Evolutionary conservation across 2,888 invertebrate species (phyloP).

Genomic region (Sminthurides aquaticus): DNA sequence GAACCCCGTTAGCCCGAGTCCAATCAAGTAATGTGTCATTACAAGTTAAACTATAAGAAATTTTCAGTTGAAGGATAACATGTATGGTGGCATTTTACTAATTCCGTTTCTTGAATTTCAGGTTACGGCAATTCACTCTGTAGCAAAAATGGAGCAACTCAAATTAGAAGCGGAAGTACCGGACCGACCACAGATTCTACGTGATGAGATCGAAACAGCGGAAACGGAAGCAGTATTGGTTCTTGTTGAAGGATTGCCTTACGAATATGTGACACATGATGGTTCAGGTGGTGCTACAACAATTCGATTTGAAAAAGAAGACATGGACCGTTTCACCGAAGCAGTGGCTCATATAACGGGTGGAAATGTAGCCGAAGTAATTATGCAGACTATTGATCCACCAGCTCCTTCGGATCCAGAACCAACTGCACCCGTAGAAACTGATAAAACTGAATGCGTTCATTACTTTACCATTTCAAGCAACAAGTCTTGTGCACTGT

Average conservation of each 20-base stretch:
- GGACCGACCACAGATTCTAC: not conserved
- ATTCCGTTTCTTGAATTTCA: too few relatives aligned
- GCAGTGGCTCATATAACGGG: not conserved
- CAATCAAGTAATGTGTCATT: too few relatives aligned
- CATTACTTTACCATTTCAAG: not conserved
- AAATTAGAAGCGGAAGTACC: not conserved
- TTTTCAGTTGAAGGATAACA: too few relatives aligned
- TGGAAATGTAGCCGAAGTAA: not conserved
- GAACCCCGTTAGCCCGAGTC: too few relatives aligned
- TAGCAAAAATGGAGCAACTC: not conserved
- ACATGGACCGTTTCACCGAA: not conserved
- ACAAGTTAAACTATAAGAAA: too few relatives aligned
- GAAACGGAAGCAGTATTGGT: conserved; percentile 1
- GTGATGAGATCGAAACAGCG: not conserved
- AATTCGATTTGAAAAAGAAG: not conserved
- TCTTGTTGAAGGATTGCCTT: not conserved
- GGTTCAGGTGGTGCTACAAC: not conserved
- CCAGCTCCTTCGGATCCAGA: not conserved
- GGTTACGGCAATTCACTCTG: too few relatives aligned
- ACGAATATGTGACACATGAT: conserved; percentile 2
- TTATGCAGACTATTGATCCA: not conserved
- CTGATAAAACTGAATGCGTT: not conserved
- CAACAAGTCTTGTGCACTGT: not conserved
- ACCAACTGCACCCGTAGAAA: not conserved
- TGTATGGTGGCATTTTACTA: too few relatives aligned